These are phyloP conservation scores for Coboldia fuscipes DNA, from an alignment of 1,140 invertebrate species.

Conservation along the genomic window DNA sequence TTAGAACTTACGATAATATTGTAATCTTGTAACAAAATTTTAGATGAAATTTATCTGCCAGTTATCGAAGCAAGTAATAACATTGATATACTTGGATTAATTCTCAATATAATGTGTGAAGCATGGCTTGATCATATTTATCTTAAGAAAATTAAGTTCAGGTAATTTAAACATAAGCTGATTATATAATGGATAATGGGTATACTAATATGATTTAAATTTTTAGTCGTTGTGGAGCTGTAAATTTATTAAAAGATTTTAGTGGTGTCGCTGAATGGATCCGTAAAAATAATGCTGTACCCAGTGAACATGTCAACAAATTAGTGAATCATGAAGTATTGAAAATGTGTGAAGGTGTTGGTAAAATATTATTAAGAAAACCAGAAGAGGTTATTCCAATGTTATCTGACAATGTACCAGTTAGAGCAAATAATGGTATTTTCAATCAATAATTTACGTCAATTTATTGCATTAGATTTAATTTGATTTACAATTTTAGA, in stretches of 20 bases:
- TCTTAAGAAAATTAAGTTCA: constrained; percentile 55
- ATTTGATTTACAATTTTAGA: constrained; percentile 4
- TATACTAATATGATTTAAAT: neutral
- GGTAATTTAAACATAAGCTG: constrained; percentile 19
- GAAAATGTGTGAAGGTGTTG: constrained; percentile 58
- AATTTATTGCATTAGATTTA: neutral
- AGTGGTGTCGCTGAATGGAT: constrained; percentile 52
- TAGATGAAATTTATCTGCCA: constrained; percentile 49
- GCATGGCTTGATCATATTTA: constrained; percentile 70
- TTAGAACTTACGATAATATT: neutral
- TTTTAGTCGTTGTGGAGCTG: constrained; percentile 16
- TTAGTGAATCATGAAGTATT: constrained; percentile 53
- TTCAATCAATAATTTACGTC: constrained; percentile 6
- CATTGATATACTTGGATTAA: constrained; percentile 45
- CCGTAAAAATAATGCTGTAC: constrained; percentile 26
- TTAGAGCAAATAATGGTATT: neutral
- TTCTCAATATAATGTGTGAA: constrained; percentile 58
- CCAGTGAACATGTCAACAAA: constrained; percentile 32
- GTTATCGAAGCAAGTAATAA: constrained; percentile 49
- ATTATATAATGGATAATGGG: neutral
- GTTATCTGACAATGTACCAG: neutral
- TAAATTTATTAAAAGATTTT: constrained; percentile 51
- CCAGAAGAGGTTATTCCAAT: constrained; percentile 37
- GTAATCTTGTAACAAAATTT: constrained; percentile 8
- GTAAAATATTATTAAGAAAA: constrained; percentile 43